These are phyloP conservation scores for Malachius bipustulatus DNA, from an alignment of 2,888 invertebrate species.

Conservation along the genomic window DNA sequence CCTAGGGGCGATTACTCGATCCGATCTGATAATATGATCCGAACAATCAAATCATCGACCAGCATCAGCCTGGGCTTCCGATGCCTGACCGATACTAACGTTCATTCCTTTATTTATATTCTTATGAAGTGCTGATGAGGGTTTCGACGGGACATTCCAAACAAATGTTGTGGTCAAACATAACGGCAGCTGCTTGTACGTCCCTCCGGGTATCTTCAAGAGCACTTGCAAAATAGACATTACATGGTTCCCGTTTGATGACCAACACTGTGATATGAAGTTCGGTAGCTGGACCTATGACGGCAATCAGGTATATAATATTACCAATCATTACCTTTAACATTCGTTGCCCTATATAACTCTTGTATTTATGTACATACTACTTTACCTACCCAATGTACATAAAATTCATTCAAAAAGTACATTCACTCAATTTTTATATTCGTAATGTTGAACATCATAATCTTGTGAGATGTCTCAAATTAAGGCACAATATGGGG, in stretches of 20 bases:
- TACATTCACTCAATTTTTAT: no score
- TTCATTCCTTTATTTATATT: no score
- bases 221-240: conserved; percentile 99
- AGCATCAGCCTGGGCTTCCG: no score
- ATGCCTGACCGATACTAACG: conserved; percentile 31
- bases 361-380: no score
- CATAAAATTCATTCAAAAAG: no score
- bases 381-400: no score
- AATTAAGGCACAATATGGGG: no score
- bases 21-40: conserved; percentile 19
- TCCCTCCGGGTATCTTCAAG: conserved; percentile 99
- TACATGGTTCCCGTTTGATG: conserved; percentile 99
- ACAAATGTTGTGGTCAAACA: conserved; percentile 98
- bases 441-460: no score
- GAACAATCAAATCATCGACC: conserved; percentile 25
- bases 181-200: conserved; percentile 98
- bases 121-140: conserved; percentile 90
- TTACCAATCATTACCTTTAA: no score
- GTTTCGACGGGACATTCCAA: conserved; percentile 99
- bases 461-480: no score
- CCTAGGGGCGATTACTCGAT: neutral
- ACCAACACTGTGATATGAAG: conserved; percentile 99
- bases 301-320: conserved; percentile 94
- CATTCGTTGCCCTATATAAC: no score
- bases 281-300: conserved; percentile 99